Base-by-base conservation (phyloP, 2,113 vertebrate genomes). In the Phalacrocorax aristotelis region DNA sequence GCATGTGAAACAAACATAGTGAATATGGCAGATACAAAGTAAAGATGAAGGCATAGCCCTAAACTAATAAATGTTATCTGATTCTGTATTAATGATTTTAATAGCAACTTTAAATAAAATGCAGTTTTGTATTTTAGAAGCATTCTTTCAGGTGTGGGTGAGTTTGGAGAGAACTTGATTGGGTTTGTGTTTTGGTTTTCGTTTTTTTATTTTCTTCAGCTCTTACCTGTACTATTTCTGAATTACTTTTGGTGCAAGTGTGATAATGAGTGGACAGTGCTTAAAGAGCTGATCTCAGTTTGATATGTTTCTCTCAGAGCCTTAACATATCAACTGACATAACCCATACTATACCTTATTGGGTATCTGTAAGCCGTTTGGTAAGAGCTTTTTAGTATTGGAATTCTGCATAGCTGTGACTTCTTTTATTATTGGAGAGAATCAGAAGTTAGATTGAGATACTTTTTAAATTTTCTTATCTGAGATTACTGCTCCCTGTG, bases 11-110 rank as follows among this genome's bases (percentile, higher is more conserved):
- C 42, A 89, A 81, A 34, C 4, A 44, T 46, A 58, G 44, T 86
- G 52, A 94, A 44, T 74, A 55, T 81, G 65, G 81, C 92, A 97
- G 90, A 68, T 69, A 54, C 10, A 58, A 90, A 90, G 80, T 82
- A 71, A 86, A 88, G 40, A 36, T 90, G 60, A 42, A 85, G 96
- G 87, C 96, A 90, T 89, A 84, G 82, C 84, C 95, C 91, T 97
- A 80, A 97, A 97, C 95, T 92, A 76, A 83, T 82, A 93, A 97
- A 91, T 70, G 90, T 74, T 15, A 52, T 74, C 79, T 96, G 26
- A 61, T 95, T 88, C 88, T 96, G 66, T 61, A n/a, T 81, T 98
- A 98, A 98, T 96, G 96, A 98, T 98, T 95, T 96, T 82, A 93
- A 30, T 48, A 72, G 26, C 34, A 87, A 51, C 70, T 81, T 90